These are phyloP conservation scores for Microtus richardsoni DNA, from an alignment of 2,113 vertebrate species.

Conservation along the genomic window DNA sequence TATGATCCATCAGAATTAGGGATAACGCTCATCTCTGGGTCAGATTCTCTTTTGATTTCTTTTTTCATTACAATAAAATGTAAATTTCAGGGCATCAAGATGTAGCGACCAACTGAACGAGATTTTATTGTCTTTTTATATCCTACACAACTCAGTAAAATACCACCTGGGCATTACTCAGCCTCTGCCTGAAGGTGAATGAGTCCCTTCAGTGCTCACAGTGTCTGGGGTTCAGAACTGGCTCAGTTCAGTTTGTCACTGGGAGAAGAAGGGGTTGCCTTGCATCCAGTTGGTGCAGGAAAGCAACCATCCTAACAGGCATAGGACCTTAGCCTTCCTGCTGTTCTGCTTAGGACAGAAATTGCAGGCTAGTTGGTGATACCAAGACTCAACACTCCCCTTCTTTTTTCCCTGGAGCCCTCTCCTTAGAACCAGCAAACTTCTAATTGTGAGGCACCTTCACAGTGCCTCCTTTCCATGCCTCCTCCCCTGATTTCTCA, in stretches of 20 bases:
- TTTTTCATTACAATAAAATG: conserved; percentile 53
- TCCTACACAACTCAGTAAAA: neutral
- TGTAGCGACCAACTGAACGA: neutral
- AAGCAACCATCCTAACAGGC: neutral
- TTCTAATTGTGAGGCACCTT: neutral
- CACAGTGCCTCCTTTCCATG: neutral
- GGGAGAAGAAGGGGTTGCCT: neutral
- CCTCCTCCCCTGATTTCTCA: neutral
- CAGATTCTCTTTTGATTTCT: conserved; percentile 22
- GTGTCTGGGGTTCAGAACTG: neutral
- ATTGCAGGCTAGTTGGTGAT: neutral
- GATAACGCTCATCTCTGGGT: neutral
- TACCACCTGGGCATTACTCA: neutral
- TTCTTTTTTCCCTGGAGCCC: neutral
- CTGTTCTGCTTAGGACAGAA: neutral
- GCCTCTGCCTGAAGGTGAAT: neutral
- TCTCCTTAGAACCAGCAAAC: neutral
- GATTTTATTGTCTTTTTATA: conserved; percentile 41
- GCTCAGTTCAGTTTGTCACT: neutral
- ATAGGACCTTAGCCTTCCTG: neutral
- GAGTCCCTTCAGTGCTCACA: neutral
- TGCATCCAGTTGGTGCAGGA: neutral
- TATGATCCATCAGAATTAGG: conserved; percentile 21
- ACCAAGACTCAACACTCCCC: neutral
- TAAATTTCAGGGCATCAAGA: conserved; percentile 56